These are phyloP conservation scores for Syndactyla subalaris DNA, from an alignment of 2,797 vertebrate species.

Conservation along the genomic window DNA sequence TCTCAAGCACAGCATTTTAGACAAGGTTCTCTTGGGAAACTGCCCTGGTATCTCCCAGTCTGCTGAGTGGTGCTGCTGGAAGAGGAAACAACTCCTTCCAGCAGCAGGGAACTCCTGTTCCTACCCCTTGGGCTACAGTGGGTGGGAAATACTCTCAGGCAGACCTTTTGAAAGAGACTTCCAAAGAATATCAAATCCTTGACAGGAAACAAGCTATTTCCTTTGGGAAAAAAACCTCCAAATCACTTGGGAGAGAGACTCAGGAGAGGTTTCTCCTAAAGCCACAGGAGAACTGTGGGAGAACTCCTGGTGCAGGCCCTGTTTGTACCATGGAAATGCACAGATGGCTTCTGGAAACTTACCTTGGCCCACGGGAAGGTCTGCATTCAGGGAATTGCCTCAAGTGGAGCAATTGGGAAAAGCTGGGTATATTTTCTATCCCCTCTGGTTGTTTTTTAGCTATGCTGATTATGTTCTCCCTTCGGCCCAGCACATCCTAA, in stretches of 20 bases:
- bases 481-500: conserved; percentile 35
- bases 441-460: background rate
- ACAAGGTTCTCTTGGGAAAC: background rate
- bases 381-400: background rate
- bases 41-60: background rate
- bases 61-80: background rate
- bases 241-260: background rate
- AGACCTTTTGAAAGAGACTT: background rate
- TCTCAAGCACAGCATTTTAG: background rate
- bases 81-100: background rate
- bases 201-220: background rate
- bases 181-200: background rate
- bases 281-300: background rate
- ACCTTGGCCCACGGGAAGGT: background rate
- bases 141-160: background rate
- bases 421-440: background rate
- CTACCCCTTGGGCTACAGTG: fast-evolving
- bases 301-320: background rate
- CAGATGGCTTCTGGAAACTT: background rate
- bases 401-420: background rate
- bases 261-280: background rate
- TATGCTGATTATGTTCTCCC: conserved; percentile 16
- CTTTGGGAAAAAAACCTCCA: background rate
- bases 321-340: background rate
- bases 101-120: background rate